Conservation (phyloP, 30 jellyfish, hydroid and myxozoan genomes). For the Hydra vulgaris region DNA sequence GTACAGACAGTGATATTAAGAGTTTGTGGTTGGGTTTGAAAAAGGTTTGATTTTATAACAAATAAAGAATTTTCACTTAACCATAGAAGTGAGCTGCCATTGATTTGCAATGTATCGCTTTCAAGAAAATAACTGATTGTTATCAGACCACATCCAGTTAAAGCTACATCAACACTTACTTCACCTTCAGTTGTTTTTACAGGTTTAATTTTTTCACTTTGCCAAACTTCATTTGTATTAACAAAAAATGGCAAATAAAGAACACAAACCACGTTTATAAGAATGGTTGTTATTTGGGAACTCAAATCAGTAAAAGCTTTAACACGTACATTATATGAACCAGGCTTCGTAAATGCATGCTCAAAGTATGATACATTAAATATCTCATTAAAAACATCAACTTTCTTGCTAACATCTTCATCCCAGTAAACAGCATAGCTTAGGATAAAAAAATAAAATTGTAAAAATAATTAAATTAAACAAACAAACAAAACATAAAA, state of each 20-base stretch:
- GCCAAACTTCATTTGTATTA: neutral
- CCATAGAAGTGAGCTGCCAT: neutral
- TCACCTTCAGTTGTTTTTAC: neutral
- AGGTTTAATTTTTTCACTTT: neutral
- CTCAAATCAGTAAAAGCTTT: neutral
- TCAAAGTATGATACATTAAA: neutral
- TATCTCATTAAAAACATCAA: neutral
- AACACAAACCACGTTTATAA: neutral
- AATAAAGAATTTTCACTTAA: neutral
- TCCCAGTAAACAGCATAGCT: neutral
- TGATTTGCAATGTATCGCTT: neutral
- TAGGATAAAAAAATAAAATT: too few relatives aligned
- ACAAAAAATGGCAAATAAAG: neutral
- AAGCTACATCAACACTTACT: neutral
- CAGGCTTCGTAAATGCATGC: neutral
- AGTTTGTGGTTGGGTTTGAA: neutral
- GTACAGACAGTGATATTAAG: neutral
- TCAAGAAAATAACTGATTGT: neutral
- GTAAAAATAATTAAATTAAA: too few relatives aligned
- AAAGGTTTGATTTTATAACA: neutral
- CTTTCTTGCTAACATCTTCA: neutral
- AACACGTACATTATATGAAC: neutral
- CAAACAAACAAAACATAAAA: too few relatives aligned
- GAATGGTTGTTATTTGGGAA: neutral
- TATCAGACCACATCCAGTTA: slow-evolving; percentile 2